phyloP scores from a whole-genome alignment of 2,113 vertebrate genomes.

The Brienomyrus longianalis region DNA sequence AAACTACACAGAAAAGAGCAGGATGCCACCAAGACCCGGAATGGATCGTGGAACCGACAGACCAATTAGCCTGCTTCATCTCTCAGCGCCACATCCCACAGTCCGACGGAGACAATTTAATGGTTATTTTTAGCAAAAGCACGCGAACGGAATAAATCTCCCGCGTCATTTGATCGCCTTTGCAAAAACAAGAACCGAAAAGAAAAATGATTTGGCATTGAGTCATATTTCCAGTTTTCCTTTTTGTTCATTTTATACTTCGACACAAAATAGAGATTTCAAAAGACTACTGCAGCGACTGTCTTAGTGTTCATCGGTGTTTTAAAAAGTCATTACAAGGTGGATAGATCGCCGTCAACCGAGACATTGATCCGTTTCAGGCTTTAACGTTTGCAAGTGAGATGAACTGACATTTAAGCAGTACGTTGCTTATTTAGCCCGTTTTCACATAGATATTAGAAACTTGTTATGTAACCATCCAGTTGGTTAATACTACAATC shows the following conservation, averaged over 20 bases:
- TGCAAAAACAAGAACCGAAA: background rate
- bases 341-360: background rate
- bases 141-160: background rate
- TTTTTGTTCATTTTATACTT: background rate
- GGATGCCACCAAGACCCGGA: constrained; percentile 8
- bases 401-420: background rate
- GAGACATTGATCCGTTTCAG: background rate
- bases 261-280: background rate
- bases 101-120: background rate
- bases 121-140: background rate
- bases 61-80: background rate
- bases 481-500: background rate
- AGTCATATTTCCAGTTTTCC: background rate
- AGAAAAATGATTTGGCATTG: background rate
- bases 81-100: background rate
- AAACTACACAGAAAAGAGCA: constrained; percentile 9
- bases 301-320: background rate
- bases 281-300: background rate
- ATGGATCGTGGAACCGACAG: background rate
- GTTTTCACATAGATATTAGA: background rate
- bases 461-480: constrained; percentile 1
- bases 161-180: constrained; percentile 2
- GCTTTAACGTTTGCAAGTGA: background rate
- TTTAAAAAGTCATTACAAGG: background rate
- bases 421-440: background rate